Base-by-base conservation (phyloP, 2,888 invertebrate genomes). In the Asteroscopus sphinx region DNA sequence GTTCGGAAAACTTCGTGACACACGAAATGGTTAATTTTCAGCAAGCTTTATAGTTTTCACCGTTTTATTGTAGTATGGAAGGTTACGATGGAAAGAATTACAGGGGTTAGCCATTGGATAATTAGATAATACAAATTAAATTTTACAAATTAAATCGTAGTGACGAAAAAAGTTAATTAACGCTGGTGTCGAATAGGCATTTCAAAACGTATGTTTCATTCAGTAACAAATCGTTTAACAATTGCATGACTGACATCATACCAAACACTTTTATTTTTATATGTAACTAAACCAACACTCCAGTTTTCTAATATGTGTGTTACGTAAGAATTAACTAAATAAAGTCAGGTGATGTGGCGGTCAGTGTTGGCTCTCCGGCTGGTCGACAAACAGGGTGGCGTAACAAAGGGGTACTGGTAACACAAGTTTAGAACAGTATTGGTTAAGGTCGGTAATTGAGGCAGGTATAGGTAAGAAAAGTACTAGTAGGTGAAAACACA, bases 251-350 rank as follows among this genome's bases (percentile, higher is more conserved):
- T 4, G 21, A 21, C 21, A 21, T 6, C 21, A 21, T 4, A 4
- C 21, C 21, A 4, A 21, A 21, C 2, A 21, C 6, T 21, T 21
- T 6, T 21, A 6, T 21, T 21, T 6, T 6, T 21, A 6, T 21
- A 21, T 21, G 21, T 21, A 21, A 21, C 21, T 6, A 21, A 21
- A 37, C 15, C 1, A 21, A 37, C 21, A 37, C 6, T 37, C 15
- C 64, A 44, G 33, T 39, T 7, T 35, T 15, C 33, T 15, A 30
- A 21, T 21, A 11, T 9, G 44, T 17, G 15, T 8, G 17, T 12
- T 15, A 37, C 54, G 45, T 32, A 36, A 25, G 36, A 41, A 55
- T 64, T 64, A 41, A 55, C 45, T 54, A 41, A 46, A 61, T 32
- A 46, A 36, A 32, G 45, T 30, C 16, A 40, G 15, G 13, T 44